Evolutionary conservation across 1,140 invertebrate species (phyloP).

Genomic region (Dendrolimus punctatus): DNA sequence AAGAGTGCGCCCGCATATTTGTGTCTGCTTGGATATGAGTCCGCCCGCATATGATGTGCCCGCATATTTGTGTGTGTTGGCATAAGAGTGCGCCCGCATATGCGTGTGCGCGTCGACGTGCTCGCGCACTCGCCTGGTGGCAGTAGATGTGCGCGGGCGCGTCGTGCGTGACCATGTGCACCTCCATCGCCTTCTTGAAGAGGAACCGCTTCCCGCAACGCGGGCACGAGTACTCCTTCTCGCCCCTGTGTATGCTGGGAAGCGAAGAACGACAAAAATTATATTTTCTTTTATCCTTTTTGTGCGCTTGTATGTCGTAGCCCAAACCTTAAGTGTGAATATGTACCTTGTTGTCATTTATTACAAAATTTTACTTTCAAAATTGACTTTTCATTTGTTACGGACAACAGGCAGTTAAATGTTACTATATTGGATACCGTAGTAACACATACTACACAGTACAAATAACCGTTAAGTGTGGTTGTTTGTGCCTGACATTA

Average conservation of each 20-base stretch:
- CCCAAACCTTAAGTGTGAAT: neutral
- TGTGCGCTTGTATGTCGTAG: neutral
- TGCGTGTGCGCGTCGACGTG: neutral
- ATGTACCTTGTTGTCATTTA: too few species aligned
- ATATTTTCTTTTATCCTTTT: neutral
- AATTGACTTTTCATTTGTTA: too few species aligned
- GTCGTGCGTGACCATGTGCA: slow-evolving; percentile 45
- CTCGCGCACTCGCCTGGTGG: slow-evolving; percentile 23
- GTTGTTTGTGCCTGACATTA: too few species aligned
- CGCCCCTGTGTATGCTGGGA: slow-evolving; percentile 43
- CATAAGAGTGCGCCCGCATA: neutral
- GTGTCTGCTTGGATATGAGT: too few species aligned
- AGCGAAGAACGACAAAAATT: neutral
- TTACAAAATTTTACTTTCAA: too few species aligned
- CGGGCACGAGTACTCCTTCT: slow-evolving; percentile 45
- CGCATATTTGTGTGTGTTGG: neutral
- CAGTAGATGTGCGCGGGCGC: slow-evolving; percentile 44
- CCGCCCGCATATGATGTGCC: too few species aligned
- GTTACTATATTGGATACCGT: too few species aligned
- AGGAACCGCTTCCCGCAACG: slow-evolving; percentile 45
- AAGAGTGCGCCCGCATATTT: too few species aligned
- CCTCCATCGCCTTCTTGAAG: slow-evolving; percentile 50
- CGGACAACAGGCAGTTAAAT: too few species aligned
- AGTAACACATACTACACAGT: too few species aligned
- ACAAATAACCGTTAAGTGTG: too few species aligned